Evolutionary conservation across 2,797 vertebrate genomes (phyloP).

Genomic region (Tamandua tetradactyla): DNA sequence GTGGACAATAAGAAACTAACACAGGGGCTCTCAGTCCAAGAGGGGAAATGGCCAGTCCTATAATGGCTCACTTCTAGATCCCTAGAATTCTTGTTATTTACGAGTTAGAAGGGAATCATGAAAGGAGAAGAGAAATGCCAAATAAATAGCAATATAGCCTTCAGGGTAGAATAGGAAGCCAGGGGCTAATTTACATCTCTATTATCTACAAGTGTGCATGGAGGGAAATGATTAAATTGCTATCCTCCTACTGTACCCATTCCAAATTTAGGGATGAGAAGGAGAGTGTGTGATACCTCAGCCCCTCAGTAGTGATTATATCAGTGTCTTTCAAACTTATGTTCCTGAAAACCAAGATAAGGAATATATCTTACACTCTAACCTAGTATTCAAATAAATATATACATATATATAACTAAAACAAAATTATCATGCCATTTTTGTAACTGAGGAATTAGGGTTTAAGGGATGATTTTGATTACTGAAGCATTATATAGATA

Average conservation of each 20-base stretch:
- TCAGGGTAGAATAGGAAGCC: background rate
- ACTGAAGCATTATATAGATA: too few relatives aligned
- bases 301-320: background rate
- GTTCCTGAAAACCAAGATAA: slow-evolving; percentile 2
- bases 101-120: background rate
- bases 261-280: background rate
- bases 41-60: background rate
- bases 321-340: slow-evolving; percentile 4
- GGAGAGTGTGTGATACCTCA: background rate
- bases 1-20: slow-evolving; percentile 45
- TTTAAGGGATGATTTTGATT: too few relatives aligned
- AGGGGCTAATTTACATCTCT: background rate
- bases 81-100: slow-evolving; percentile 14
- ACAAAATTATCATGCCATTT: background rate
- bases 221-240: slow-evolving; percentile 8
- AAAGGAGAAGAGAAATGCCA: background rate
- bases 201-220: background rate
- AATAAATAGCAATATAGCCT: background rate
- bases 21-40: background rate
- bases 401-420: background rate
- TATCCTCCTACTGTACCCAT: background rate
- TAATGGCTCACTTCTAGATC: slow-evolving; percentile 27
- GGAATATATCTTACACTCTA: background rate
- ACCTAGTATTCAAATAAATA: background rate
- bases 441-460: too few relatives aligned